Conservation (phyloP, 2,113 vertebrate genomes). For the Gavia stellata region DNA sequence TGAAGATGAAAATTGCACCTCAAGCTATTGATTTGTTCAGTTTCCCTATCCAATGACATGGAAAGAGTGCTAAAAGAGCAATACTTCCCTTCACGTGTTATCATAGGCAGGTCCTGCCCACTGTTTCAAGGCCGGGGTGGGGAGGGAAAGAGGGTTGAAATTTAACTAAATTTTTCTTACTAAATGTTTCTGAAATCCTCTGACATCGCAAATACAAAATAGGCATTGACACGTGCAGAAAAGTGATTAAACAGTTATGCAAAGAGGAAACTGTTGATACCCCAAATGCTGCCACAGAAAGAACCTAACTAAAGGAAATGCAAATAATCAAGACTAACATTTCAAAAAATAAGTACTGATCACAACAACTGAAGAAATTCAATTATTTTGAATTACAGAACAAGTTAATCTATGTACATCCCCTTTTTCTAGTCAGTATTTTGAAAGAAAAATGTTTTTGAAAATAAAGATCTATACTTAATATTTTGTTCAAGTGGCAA, state of each 20-base stretch:
- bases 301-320: neutral
- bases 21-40: too few species aligned
- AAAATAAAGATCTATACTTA: neutral
- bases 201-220: neutral
- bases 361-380: neutral
- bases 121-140: neutral
- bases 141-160: neutral
- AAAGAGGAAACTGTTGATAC: neutral
- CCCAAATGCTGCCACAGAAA: neutral
- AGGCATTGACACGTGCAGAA: neutral
- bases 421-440: neutral
- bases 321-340: neutral
- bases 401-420: fast-evolving
- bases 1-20: neutral
- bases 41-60: too few species aligned
- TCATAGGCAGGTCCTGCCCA: neutral
- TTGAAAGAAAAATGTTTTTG: neutral
- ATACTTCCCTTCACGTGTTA: neutral
- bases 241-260: neutral
- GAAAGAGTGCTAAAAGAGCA: neutral
- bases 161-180: neutral
- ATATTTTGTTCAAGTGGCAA: neutral
- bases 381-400: neutral
- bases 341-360: neutral
- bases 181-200: neutral